Conservation (phyloP, 2,113 vertebrate species). For the Gymnorhina tibicen region DNA sequence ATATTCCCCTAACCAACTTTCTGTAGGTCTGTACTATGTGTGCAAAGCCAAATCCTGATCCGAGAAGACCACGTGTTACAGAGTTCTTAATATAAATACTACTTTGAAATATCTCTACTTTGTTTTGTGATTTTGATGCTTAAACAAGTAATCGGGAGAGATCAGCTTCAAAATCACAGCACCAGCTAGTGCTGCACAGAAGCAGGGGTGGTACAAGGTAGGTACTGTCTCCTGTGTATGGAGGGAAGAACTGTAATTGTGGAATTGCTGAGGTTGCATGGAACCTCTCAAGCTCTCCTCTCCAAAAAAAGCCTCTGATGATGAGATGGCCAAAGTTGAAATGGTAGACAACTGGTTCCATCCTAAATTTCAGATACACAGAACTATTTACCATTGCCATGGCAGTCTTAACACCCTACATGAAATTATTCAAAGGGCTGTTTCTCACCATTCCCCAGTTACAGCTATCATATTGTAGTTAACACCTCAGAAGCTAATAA, state of each 20-base stretch:
- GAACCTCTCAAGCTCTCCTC: background rate
- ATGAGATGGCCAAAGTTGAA: background rate
- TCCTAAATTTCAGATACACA: background rate
- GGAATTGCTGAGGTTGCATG: background rate
- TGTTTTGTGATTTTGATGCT: background rate
- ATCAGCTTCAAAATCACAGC: background rate
- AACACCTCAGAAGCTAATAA: background rate
- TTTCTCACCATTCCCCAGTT: background rate
- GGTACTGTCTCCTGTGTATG: background rate
- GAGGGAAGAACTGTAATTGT: background rate
- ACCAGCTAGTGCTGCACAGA: constrained; percentile 14
- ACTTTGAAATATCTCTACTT: background rate
- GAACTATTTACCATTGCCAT: background rate
- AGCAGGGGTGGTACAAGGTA: background rate
- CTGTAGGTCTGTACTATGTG: background rate
- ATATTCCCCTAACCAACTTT: background rate
- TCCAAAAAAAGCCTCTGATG: background rate
- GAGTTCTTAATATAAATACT: background rate
- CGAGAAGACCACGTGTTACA: fast-evolving
- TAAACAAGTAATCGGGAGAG: background rate
- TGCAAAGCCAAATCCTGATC: background rate
- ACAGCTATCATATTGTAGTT: background rate
- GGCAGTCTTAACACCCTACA: background rate
- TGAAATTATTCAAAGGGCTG: background rate
- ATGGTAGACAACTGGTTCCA: background rate